phyloP scores from a whole-genome alignment of 2,797 vertebrate species.

The Lithobates sylvaticus region DNA sequence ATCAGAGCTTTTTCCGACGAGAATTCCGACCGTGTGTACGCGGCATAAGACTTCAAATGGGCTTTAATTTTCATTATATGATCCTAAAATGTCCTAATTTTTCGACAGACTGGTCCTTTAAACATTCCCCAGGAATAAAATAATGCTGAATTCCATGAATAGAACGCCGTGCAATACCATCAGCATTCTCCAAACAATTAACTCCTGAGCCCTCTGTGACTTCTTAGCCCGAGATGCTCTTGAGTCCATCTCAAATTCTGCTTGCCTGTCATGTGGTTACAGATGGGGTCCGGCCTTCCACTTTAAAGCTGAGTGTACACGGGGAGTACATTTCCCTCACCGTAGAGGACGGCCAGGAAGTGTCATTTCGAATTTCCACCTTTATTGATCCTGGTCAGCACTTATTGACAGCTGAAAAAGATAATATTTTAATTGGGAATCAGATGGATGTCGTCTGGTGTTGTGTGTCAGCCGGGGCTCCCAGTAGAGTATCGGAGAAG shows the following conservation, averaged over 20 bases:
- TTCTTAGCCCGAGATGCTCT: slow-evolving; percentile 1
- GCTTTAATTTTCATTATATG: too few relatives aligned
- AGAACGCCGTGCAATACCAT: neutral
- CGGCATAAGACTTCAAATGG: too few relatives aligned
- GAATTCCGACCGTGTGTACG: too few relatives aligned
- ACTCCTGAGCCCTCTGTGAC: neutral
- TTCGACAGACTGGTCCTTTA: neutral
- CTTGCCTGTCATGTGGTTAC: slow-evolving; percentile 49
- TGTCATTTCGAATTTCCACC: slow-evolving; percentile 79
- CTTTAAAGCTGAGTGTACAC: slow-evolving; percentile 67
- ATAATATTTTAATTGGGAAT: slow-evolving; percentile 84
- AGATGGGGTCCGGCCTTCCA: slow-evolving; percentile 59
- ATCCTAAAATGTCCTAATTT: too few relatives aligned
- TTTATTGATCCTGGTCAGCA: slow-evolving; percentile 80
- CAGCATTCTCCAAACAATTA: neutral
- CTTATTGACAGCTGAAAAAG: slow-evolving; percentile 83
- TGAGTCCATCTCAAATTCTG: slow-evolving; percentile 55
- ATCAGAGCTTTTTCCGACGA: too few relatives aligned
- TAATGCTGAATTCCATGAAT: neutral
- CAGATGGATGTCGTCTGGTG: slow-evolving; percentile 79
- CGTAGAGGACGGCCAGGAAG: slow-evolving; percentile 73
- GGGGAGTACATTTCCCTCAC: slow-evolving; percentile 71
- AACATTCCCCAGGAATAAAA: neutral
- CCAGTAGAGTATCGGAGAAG: slow-evolving; percentile 76
- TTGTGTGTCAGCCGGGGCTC: slow-evolving; percentile 73